phyloP scores from a whole-genome alignment of 2,113 vertebrate species.

The Pelmatolapia mariae region DNA sequence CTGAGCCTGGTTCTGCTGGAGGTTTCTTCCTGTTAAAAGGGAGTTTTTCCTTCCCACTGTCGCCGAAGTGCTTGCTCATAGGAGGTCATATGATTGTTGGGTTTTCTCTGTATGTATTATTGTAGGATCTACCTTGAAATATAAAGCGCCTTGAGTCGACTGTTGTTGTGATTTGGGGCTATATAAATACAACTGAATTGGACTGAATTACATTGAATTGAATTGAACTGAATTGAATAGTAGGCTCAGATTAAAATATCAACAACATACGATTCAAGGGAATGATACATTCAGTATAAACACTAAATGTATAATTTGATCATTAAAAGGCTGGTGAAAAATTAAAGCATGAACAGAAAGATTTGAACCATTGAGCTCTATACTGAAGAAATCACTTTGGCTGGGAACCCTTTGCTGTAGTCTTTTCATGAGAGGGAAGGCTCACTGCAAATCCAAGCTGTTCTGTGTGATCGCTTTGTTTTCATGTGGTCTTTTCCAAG shows the following conservation, averaged over 20 bases:
- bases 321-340: not conserved
- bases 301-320: not conserved
- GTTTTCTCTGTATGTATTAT: not conserved
- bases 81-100: rapidly evolving
- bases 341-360: not conserved
- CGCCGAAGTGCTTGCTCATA: not conserved
- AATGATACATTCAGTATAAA: not conserved
- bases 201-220: not conserved
- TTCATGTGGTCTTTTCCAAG: not conserved
- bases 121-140: not conserved
- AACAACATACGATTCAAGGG: not conserved
- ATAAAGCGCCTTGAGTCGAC: not conserved
- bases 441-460: not conserved
- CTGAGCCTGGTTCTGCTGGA: rapidly evolving
- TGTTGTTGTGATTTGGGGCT: not conserved
- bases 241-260: not conserved
- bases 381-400: not conserved
- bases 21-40: not conserved
- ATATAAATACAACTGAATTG: not conserved
- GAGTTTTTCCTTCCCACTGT: not conserved
- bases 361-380: not conserved
- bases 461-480: not conserved
- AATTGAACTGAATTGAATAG: not conserved
- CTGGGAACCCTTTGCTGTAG: not conserved
- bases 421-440: not conserved